Base-by-base conservation (phyloP, 2,888 invertebrate species). In the Phania funesta region DNA sequence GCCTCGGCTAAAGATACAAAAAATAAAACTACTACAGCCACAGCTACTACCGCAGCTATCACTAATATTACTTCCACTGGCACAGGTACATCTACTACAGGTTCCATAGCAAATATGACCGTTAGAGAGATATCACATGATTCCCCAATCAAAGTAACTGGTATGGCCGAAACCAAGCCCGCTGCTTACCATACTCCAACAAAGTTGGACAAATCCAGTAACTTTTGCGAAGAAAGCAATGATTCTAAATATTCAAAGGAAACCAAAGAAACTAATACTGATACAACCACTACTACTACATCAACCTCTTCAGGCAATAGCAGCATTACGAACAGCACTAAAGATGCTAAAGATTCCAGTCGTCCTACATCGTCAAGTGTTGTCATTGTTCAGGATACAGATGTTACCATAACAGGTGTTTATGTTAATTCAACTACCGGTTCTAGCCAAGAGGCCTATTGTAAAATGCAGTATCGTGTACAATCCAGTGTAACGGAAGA, bases 381-480 rank as follows among this genome's bases (percentile, higher is more conserved):
- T 85, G 95, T 96, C 41, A 96, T 96, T 87, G 94, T 96, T 22
- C 96, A 96, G 91, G 96, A 96, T 86, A 95, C 96, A 0, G 96
- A 96, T 87, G 96, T 96, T 26, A 97, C 96, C 35, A 96, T 96
- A 86, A 96, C 96, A 3, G 96, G 96, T 16, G 96, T 96, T 77
- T 96, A 96, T 90, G 94, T 94, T 64, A 94, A 94, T 89, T 93
- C 94, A 87, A 94, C 95, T 24, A 94, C 95, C 2, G 92, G 94
- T 74, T 94, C 94, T 38, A 96, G 96, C 85, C 94, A 94, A 87
- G 96, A 95, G 89, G 96, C 96, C 32, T 96, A 94, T 89, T 96
- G 96, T 90, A 96, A 96, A 85, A 96, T 96, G 95, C 96, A 96
- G 91, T 96, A 97, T 90, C 94, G 96, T 84, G 96, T 96, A 86